Conservation (phyloP, 2,113 vertebrate species). For the Pavo muticus region DNA sequence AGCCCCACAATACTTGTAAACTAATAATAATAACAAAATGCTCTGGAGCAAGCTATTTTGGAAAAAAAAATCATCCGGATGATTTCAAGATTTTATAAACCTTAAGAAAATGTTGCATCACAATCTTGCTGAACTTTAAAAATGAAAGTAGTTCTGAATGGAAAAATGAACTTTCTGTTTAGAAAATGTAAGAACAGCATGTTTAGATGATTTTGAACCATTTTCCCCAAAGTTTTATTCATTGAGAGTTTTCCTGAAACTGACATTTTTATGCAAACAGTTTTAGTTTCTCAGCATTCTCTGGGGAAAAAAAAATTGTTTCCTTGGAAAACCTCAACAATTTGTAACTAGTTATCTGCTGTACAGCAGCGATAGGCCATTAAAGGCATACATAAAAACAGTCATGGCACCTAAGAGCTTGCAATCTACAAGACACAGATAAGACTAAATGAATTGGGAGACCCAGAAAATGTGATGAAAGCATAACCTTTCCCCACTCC, state of each 20-base stretch:
- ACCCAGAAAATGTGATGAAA: not conserved
- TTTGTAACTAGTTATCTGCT: conserved; percentile 4
- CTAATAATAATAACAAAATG: not conserved
- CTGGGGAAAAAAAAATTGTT: not conserved
- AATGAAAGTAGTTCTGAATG: not conserved
- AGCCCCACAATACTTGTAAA: not conserved
- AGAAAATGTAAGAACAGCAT: not conserved
- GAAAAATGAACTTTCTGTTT: not conserved
- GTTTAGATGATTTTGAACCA: not conserved
- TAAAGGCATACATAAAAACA: not conserved
- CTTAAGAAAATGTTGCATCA: not conserved
- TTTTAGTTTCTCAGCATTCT: not conserved
- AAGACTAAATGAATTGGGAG: conserved; percentile 31
- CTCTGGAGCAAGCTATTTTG: not conserved
- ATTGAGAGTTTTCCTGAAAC: not conserved
- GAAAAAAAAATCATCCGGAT: not conserved
- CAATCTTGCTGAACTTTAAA: not conserved
- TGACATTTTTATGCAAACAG: not conserved
- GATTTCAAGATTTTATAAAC: not conserved
- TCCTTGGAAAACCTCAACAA: not conserved
- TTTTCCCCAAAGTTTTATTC: not conserved
- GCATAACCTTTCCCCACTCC: not conserved
- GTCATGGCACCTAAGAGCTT: conserved; percentile 11
- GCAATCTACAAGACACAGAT: conserved; percentile 30
- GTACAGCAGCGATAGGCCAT: not conserved